Evolutionary conservation across 2,113 vertebrate species (phyloP).

Genomic region (Elephas maximus): DNA sequence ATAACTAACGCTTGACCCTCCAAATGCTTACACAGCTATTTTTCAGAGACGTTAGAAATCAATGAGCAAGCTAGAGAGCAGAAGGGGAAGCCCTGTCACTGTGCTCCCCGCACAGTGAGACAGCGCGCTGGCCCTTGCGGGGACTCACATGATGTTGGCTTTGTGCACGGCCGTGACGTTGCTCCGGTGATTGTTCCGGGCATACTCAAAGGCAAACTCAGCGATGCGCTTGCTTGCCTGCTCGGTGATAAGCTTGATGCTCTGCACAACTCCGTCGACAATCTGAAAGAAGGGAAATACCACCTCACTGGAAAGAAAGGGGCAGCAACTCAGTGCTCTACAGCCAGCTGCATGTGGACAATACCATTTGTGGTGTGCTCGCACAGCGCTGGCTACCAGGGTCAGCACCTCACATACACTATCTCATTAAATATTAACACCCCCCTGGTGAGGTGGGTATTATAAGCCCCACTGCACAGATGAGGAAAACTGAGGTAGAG

Average conservation of each 20-base stretch:
- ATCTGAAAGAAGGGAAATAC: constrained; percentile 90
- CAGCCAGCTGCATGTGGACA: accelerated
- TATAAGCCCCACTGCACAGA: background rate
- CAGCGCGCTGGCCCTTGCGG: accelerated
- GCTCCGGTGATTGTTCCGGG: constrained; percentile 95
- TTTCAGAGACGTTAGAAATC: background rate
- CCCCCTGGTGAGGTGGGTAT: background rate
- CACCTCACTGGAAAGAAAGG: background rate
- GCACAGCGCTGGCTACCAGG: accelerated
- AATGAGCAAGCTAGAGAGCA: background rate
- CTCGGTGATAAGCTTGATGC: constrained; percentile 98
- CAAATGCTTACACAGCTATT: background rate
- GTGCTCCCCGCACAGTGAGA: background rate
- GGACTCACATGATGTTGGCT: constrained; percentile 97
- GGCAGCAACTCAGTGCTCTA: too few relatives aligned
- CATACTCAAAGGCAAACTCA: constrained; percentile 97
- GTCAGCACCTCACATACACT: background rate
- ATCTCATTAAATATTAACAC: accelerated
- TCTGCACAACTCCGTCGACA: constrained; percentile 98
- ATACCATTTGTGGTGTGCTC: background rate
- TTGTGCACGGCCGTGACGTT: constrained; percentile 98
- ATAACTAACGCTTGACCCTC: background rate
- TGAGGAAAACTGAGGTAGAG: background rate
- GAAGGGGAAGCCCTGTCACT: background rate
- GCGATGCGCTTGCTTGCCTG: constrained; percentile 95